A percentile compares a stretch with the other conserved stretches of the same genome.
Conservation (phyloP, 2,888 invertebrate species). For the Caradrina clavipalpis region DNA sequence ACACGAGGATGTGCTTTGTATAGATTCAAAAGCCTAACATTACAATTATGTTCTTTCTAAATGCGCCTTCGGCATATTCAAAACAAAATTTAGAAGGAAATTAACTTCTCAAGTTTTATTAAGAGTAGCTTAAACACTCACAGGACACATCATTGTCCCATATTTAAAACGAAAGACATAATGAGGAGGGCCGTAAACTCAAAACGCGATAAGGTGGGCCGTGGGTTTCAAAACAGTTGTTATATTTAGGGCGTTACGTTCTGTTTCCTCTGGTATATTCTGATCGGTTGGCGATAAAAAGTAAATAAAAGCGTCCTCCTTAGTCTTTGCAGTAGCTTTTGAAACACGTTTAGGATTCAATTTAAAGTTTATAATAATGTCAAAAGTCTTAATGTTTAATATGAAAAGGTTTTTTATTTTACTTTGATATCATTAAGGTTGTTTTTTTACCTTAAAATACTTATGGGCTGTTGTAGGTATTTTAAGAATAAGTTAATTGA, state of each 20-base stretch:
- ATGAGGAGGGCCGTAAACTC: slow-evolving; percentile 49
- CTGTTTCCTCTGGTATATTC: slow-evolving; percentile 76
- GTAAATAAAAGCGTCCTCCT: slow-evolving; percentile 49
- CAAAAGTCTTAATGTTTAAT: slow-evolving; percentile 28
- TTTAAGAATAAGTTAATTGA: background rate
- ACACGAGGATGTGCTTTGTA: background rate
- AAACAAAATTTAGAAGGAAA: background rate
- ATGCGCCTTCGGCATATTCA: background rate
- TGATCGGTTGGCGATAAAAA: slow-evolving; percentile 74
- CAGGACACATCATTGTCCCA: slow-evolving; percentile 27
- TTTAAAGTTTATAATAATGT: slow-evolving; percentile 38
- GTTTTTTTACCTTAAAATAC: slow-evolving; percentile 23
- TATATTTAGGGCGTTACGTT: slow-evolving; percentile 86
- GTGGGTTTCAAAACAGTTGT: slow-evolving; percentile 72
- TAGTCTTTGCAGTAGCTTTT: slow-evolving; percentile 44
- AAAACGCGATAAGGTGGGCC: slow-evolving; percentile 79
- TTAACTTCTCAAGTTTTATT: slow-evolving; percentile 1
- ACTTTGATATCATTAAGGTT: slow-evolving; percentile 14
- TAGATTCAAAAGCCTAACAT: too few relatives aligned
- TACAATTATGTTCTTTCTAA: background rate
- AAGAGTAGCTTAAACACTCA: slow-evolving; percentile 16
- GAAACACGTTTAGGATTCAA: slow-evolving; percentile 43
- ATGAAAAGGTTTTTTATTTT: slow-evolving; percentile 21
- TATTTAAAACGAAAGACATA: slow-evolving; percentile 48
- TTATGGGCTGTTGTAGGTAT: slow-evolving; percentile 6